phyloP scores from a whole-genome alignment of 2,888 invertebrate genomes.

The Balanococcus diminutus region DNA sequence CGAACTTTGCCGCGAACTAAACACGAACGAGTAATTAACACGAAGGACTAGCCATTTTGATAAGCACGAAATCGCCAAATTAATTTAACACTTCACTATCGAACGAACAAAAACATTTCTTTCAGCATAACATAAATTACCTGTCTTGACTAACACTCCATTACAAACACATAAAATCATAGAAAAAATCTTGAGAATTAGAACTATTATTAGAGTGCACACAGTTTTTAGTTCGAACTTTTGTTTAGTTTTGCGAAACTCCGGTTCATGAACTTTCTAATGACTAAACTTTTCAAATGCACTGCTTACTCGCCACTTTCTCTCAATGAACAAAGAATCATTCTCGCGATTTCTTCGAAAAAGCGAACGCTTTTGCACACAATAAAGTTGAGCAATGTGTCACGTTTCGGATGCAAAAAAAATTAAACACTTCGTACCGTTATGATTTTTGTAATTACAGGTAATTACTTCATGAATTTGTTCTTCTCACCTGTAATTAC shows the following conservation, averaged over 20 bases:
- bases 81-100: not conserved
- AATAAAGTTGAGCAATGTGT: not conserved
- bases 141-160: constrained; percentile 50
- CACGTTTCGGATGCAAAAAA: not conserved
- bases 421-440: not conserved
- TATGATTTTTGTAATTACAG: not conserved
- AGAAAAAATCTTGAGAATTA: constrained; percentile 25
- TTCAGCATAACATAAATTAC: constrained; percentile 49
- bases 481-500: not conserved
- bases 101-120: constrained; percentile 48
- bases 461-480: not conserved
- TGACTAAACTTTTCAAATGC: not conserved
- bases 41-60: not conserved
- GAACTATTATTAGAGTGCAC: not conserved
- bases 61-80: not conserved
- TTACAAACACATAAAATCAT: constrained; percentile 46
- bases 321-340: not conserved
- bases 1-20: not conserved
- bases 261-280: not conserved
- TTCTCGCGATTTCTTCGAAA: not conserved
- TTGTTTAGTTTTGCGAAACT: not conserved
- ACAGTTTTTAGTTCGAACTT: not conserved
- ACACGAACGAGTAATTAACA: not conserved
- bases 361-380: not conserved
- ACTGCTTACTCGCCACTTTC: not conserved